Percentiles rank a stretch among this genome's conserved stretches.
Evolutionary conservation across 2,797 vertebrate species (phyloP).

Genomic region (Cyprinodon diabolis): DNA sequence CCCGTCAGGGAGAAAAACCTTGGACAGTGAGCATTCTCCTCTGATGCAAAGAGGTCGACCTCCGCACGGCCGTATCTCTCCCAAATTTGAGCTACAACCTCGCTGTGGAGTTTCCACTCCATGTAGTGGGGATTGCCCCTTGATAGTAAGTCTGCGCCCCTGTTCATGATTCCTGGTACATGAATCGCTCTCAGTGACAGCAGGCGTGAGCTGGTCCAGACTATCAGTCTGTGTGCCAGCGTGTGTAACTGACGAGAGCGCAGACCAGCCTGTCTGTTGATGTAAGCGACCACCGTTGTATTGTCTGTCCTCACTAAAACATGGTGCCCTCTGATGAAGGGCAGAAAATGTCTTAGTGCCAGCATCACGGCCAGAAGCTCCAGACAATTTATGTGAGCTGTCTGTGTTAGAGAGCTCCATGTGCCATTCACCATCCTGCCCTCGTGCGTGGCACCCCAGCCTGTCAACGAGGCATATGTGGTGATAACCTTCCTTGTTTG

Average conservation of each 20-base stretch:
- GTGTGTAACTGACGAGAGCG: neutral
- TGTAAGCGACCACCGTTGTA: neutral
- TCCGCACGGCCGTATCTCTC: neutral
- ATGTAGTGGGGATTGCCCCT: neutral
- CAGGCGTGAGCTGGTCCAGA: neutral
- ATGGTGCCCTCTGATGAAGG: neutral
- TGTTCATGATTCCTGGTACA: neutral
- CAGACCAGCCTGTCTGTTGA: neutral
- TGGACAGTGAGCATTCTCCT: neutral
- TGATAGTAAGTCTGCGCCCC: neutral
- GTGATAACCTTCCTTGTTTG: neutral
- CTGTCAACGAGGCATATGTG: neutral
- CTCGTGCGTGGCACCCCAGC: neutral
- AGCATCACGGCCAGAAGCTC: neutral
- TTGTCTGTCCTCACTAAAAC: slow-evolving; percentile 11
- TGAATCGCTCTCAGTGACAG: neutral
- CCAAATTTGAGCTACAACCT: neutral
- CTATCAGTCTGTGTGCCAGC: neutral
- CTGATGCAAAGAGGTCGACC: neutral
- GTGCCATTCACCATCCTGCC: neutral
- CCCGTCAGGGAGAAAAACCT: neutral
- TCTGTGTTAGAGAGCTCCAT: neutral
- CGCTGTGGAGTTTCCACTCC: neutral
- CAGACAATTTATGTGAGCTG: neutral
- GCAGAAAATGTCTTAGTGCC: neutral